phyloP scores from a whole-genome alignment of 2,113 vertebrate genomes.

The Neodontobutis hainanensis region DNA sequence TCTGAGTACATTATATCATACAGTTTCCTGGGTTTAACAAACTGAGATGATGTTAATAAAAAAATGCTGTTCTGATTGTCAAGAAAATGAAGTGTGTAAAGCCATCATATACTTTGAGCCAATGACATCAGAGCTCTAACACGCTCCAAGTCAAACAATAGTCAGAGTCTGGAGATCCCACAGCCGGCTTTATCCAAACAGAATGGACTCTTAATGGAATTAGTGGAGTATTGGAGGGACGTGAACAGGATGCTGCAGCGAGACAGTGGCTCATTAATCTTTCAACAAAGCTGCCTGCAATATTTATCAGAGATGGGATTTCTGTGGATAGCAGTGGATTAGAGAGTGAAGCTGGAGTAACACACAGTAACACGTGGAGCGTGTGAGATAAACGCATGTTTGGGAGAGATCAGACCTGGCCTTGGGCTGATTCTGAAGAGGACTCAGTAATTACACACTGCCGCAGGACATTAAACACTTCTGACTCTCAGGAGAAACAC shows the following conservation, averaged over 20 bases:
- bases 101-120: background rate
- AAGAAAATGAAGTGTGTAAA: too few relatives aligned
- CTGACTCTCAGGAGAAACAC: too few relatives aligned
- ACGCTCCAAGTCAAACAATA: conserved; percentile 50
- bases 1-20: too few relatives aligned
- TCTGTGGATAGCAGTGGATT: conserved; percentile 51
- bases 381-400: background rate
- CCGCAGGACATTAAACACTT: too few relatives aligned
- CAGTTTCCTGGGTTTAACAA: too few relatives aligned
- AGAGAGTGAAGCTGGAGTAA: conserved; percentile 27
- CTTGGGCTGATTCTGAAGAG: too few relatives aligned
- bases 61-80: too few relatives aligned
- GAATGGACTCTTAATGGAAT: conserved; percentile 49
- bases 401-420: too few relatives aligned
- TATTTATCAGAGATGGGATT: conserved; percentile 61
- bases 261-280: conserved; percentile 55
- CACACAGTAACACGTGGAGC: conserved; percentile 39
- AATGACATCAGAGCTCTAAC: conserved; percentile 11
- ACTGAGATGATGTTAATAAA: too few relatives aligned
- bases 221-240: conserved; percentile 25
- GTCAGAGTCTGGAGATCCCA: conserved; percentile 19
- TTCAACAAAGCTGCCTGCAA: conserved; percentile 56
- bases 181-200: conserved; percentile 58
- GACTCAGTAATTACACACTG: too few relatives aligned
- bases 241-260: conserved; percentile 50